These are phyloP conservation scores for Pandemis corylana DNA, from an alignment of 2,888 invertebrate genomes.

Conservation along the genomic window DNA sequence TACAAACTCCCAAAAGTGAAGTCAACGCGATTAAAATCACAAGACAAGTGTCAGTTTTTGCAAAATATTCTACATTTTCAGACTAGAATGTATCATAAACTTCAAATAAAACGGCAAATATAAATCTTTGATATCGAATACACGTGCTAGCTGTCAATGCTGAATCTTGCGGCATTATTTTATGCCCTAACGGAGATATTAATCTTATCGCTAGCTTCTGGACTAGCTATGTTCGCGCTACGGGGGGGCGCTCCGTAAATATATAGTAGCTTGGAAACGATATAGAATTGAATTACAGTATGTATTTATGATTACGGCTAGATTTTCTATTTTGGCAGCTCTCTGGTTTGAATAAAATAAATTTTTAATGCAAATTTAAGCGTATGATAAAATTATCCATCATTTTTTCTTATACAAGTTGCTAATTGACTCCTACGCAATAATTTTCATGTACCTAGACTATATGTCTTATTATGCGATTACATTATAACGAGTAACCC, in stretches of 20 bases:
- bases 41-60: too few species aligned
- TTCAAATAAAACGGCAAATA: background rate
- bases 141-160: conserved; percentile 23
- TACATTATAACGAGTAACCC: too few species aligned
- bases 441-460: too few species aligned
- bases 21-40: too few species aligned
- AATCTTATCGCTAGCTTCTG: conserved; percentile 47
- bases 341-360: background rate
- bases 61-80: too few species aligned
- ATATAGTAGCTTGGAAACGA: conserved; percentile 24
- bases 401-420: too few species aligned
- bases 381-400: too few species aligned
- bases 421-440: too few species aligned
- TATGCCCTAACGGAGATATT: conserved; percentile 43
- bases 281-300: conserved; percentile 12
- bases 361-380: too few species aligned
- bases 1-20: too few species aligned
- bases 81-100: background rate
- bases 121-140: conserved; percentile 10
- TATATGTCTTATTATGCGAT: too few species aligned
- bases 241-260: conserved; percentile 47
- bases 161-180: conserved; percentile 32
- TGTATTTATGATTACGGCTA: conserved; percentile 1
- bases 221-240: conserved; percentile 43
- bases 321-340: background rate